A percentile compares a stretch with the other conserved stretches of the same genome.
These are phyloP conservation scores for Tribolium castaneum DNA, from an alignment of 1,140 invertebrate genomes.

Conservation along the genomic window DNA sequence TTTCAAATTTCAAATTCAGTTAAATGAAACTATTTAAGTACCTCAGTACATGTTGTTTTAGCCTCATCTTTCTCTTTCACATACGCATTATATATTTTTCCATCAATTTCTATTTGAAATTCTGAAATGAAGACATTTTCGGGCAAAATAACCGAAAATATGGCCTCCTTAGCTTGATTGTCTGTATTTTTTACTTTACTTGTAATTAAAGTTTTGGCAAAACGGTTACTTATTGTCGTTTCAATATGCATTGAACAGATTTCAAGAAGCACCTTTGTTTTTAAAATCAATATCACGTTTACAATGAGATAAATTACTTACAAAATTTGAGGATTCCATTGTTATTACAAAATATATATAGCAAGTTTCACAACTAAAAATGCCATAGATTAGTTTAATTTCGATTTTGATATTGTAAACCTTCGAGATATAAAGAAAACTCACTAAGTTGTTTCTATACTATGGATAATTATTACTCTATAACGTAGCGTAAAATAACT, in stretches of 20 bases:
- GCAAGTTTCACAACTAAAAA: too few relatives aligned
- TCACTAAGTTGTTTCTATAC: too few relatives aligned
- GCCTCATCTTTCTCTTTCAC: conserved; percentile 73
- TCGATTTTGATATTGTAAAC: too few relatives aligned
- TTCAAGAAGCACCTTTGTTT: conserved; percentile 35
- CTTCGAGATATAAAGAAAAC: too few relatives aligned
- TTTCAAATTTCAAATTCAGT: too few relatives aligned
- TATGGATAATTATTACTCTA: too few relatives aligned
- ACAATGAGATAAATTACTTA: too few relatives aligned
- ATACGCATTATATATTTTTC: conserved; percentile 67
- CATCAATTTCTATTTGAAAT: conserved; percentile 71
- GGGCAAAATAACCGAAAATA: conserved; percentile 71
- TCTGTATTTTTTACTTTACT: conserved; percentile 69
- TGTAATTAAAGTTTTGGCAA: conserved; percentile 69
- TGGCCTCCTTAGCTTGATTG: conserved; percentile 67
- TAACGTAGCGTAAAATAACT: too few relatives aligned
- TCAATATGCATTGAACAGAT: conserved; percentile 66
- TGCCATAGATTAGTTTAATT: too few relatives aligned
- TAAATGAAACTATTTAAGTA: conserved; percentile 48
- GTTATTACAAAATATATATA: too few relatives aligned
- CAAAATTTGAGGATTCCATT: too few relatives aligned
- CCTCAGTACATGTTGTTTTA: conserved; percentile 70
- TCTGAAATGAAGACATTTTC: conserved; percentile 74
- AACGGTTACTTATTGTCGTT: conserved; percentile 69
- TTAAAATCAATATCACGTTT: too few relatives aligned